phyloP scores from a whole-genome alignment of 1,140 invertebrate species.

The Luehdorfia chinensis region DNA sequence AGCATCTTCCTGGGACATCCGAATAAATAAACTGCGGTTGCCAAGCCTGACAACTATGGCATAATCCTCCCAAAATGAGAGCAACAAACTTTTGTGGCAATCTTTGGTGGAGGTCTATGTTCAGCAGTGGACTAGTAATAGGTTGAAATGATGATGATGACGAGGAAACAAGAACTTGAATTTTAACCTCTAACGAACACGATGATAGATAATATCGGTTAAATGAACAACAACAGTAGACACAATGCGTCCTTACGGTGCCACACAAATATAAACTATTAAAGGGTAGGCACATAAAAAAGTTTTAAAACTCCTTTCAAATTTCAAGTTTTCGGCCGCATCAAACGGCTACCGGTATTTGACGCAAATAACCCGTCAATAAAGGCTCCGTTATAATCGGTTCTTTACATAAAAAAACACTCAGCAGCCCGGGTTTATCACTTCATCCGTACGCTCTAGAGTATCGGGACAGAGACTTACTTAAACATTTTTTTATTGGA shows the following conservation, averaged over 20 bases:
- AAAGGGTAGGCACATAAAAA: constrained; percentile 10
- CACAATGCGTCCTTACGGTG: not conserved
- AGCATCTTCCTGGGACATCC: too few relatives aligned
- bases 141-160: too few relatives aligned
- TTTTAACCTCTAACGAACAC: not conserved
- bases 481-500: too few relatives aligned
- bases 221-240: constrained; percentile 2
- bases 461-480: constrained; percentile 5
- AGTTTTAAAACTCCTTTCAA: constrained; percentile 15
- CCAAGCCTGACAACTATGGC: too few relatives aligned
- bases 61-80: too few relatives aligned
- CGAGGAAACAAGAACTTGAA: too few relatives aligned
- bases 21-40: too few relatives aligned
- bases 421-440: constrained; percentile 41
- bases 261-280: not conserved
- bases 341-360: constrained; percentile 44
- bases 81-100: too few relatives aligned
- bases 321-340: constrained; percentile 20
- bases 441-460: constrained; percentile 40
- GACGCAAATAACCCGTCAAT: constrained; percentile 26
- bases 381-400: constrained; percentile 46
- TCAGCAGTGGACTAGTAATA: too few relatives aligned
- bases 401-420: constrained; percentile 49
- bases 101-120: too few relatives aligned
- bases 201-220: constrained; percentile 5